Evolutionary conservation across 2,113 vertebrate species (phyloP), one percentile per base, ranked within the genome.

Genomic region (Osmerus mordax): DNA sequence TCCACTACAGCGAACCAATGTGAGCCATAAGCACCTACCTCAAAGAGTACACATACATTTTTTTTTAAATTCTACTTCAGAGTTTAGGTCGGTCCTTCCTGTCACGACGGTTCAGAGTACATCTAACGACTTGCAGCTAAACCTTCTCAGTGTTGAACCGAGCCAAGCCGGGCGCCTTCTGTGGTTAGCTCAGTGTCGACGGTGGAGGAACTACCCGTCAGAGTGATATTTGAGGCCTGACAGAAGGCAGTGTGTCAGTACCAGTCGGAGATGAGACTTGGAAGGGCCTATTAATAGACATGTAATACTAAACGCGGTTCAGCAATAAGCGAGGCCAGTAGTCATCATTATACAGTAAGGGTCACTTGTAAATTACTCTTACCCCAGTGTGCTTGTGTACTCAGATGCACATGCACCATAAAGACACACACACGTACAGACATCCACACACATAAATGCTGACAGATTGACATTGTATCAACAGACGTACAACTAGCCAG

Each of bases 241-340:
- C 23, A 15, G 52, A 54, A 73, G 56, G 53, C 67, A 29, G 69
- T 70, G 54, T 70, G 53, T 32, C 52, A 41, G 66, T 70, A 29
- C 53, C 74, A 53, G 73, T 74, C 36, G 72, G 55, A 71, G 72
- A 72, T 52, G 63, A 74, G 73, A 60, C 74, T 16, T 65, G 14
- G 70, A 65, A 69, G 60, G 9, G 67, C 58, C 87, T 91, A 91
- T 90, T 89, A 86, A 88, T 92, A 90, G 91, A 77, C 64, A 18
- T 89, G 91, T 88, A 92, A 92, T 77, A 67, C 81, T 86, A 91
- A 87, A 86, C 87, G 73, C 62, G 69, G 76, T 72, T 71, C 73
- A 70, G 78, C 62, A 84, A 85, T 82, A 82, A 28, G 36, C 58
- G 56, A 67, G 0, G 28, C 67, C 64, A 54, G 69, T 59, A 21